Evolutionary conservation across 2,888 invertebrate species (phyloP), one percentile per base, ranked within the genome.

Genomic region (Hypomecis atomaria): DNA sequence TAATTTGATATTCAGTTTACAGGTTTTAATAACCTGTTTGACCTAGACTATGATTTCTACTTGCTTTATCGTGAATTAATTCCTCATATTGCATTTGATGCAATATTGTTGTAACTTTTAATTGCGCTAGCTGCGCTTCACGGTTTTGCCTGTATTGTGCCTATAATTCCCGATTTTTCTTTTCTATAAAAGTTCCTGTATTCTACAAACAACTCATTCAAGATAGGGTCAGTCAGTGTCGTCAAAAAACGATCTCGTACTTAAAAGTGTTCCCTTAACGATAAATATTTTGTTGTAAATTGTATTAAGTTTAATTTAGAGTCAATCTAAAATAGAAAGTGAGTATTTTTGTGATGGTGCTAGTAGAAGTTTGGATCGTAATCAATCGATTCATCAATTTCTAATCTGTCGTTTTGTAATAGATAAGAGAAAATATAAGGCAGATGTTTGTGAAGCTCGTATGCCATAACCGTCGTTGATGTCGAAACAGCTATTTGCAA

Each of bases 401-500:
- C 6, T 50, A 48, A 60, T 58, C 45, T 33, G 6, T 48, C 8
- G 45, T 52, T 54, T 59, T 38, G 48, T 47, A 6, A 56, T 55
- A 50, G 48, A 45, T 62, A 52, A 47, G 38, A 45, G 40, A 56
- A 45, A 62, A 63, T 44, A 54, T 59, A 58, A 38, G 48, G 50
- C 58, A 63, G 43, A 55, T 59, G 49, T 64, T 50, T 44, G n/a
- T 54, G 45, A 59, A 45, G 43, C 45, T 49, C 53, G 43, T 49
- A 48, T 58, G 54, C 44, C 49, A 40, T 54, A 63, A 54, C 38
- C 23, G 48, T 56, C 37, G 63, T 37, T 59, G 65, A 65, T 65
- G 58, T 62, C 55, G 62, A 62, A 66, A 56, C 45, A 40, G 40
- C 60, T 68, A 70, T 63, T 70, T 63, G 66, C 66, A 63, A 71